Base-by-base conservation (phyloP, 2,888 invertebrate species). In the Nymphalis c-album region DNA sequence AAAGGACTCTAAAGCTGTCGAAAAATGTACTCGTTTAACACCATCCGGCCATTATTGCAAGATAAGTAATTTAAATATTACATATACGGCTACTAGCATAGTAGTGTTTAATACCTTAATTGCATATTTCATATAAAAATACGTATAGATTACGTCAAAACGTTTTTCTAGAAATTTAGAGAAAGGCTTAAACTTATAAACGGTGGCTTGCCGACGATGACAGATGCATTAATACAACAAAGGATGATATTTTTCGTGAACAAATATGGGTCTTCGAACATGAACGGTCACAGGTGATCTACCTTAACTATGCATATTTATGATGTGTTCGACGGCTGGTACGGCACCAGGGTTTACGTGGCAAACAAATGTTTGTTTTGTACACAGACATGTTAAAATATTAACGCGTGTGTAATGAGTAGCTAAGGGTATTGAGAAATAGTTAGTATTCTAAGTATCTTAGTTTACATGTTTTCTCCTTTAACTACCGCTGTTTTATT, bases 291-390 rank as follows among this genome's bases (percentile, higher is more conserved):
- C 84, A 85, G 85, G 84, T 86, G 85, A 85, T 84, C 83, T 82
- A 81, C 82, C 84, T 81, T 81, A 83, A 78, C 82, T 82, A 86
- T 91, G 87, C 90, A 91, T 91, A 92, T 92, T 90, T 87, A 91
- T 91, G 85, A 87, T 80, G 80, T 84, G 86, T 90, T 84, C 86
- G 84, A 87, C 88, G 85, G 80, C 85, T 81, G 83, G 83, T 80
- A 78, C 81, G 80, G 85, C 86, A 87, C 87, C 83, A 83, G 81
- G 82, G 80, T 84, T 81, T 85, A 86, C 77, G 75, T 81, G 76
- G 76, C 75, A 69, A 76, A 82, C 81, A 81, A 90, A 89, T 88
- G 86, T 90, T 89, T 86, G 82, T 78, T 83, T 83, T 79, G 78
- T 77, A 80, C 59, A 71, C 58, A 69, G 58, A 63, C 64, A 46